Evolutionary conservation across 2,113 vertebrate genomes (phyloP), one percentile per base, ranked within the genome.

Genomic region (Protobothrops mucrosquamatus): DNA sequence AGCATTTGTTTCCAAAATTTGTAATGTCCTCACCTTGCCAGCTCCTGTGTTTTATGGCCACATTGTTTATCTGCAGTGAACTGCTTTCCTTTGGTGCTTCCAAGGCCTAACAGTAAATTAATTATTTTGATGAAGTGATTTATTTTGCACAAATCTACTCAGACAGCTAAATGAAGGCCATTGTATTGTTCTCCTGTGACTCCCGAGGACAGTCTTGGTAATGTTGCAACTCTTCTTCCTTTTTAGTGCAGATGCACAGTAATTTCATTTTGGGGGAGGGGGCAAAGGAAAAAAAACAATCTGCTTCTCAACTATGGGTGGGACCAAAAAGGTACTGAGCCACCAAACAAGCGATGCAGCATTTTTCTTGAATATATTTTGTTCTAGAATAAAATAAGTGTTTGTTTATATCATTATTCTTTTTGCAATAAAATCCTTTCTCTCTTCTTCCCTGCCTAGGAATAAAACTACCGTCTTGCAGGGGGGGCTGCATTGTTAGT

Each of bases 41-140:
- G 15, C 88, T 43, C 88, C 90, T 91, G 61, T 46, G 89, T 93
- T 88, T 46, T 91, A 74, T 59, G 92, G 8, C 5, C 15, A 11
- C 3, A 2, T 56, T 85, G 90, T 87, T 90, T 94, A 39, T 85
- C 18, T 74, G 4, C 39, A 85, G n/a, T 0, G 0, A 92, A 92
- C 51, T 1, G 4, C 22, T 81, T 93, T 94, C 85, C 69, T 93
- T 48, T 9, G 87, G 48, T 24, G 61, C 39, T 94, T 93, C 51
- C 51, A 90, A 91, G 91, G 52, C 20, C 48, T 85, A 55, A 81
- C 48, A 48, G 51, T 51, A 92, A 91, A 94, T 90, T 74, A 94
- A 93, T 91, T 92, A 64, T n/a, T 39, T 55, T 85, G 51, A 92
- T 91, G 91, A 94, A 91, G 24, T 94, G 46, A 92, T 94, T 94